These are phyloP conservation scores for Megaleporinus macrocephalus DNA, from an alignment of 2,113 vertebrate species.

Conservation along the genomic window DNA sequence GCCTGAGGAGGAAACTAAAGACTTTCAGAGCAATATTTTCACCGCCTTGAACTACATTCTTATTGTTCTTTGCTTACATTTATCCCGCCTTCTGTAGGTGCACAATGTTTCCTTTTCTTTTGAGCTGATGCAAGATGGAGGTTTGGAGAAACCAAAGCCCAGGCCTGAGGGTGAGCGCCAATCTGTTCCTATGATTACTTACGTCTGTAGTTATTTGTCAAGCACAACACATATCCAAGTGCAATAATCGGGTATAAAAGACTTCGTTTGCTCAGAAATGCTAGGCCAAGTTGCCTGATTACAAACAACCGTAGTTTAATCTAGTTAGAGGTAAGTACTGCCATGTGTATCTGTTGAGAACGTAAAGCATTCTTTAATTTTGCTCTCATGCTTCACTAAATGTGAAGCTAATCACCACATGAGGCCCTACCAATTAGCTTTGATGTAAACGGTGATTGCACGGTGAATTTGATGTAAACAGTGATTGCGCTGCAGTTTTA, in stretches of 20 bases:
- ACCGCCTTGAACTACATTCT: neutral
- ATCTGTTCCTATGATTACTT: neutral
- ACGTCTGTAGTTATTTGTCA: neutral
- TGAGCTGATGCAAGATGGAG: conserved; percentile 97
- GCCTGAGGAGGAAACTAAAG: neutral
- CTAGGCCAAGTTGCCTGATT: conserved; percentile 25
- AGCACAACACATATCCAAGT: neutral
- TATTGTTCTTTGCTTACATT: neutral
- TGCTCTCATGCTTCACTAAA: conserved; percentile 18
- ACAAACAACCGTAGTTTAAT: conserved; percentile 10
- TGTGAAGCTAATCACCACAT: conserved; percentile 27
- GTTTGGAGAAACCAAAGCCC: conserved; percentile 93
- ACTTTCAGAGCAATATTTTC: neutral
- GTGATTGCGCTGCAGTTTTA: conserved; percentile 12
- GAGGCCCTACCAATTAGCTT: conserved; percentile 10
- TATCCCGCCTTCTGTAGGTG: conserved; percentile 75
- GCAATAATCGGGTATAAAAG: neutral
- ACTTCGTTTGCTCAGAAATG: conserved; percentile 8
- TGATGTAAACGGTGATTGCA: conserved; percentile 12
- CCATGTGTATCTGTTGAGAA: conserved; percentile 28
- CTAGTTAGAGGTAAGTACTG: neutral
- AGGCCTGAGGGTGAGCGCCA: conserved; percentile 87
- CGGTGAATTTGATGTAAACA: conserved; percentile 13
- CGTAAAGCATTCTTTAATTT: conserved; percentile 20
- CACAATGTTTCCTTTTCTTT: conserved; percentile 95